phyloP scores from a whole-genome alignment of 2,888 invertebrate genomes.

The Caenorhabditis afra region DNA sequence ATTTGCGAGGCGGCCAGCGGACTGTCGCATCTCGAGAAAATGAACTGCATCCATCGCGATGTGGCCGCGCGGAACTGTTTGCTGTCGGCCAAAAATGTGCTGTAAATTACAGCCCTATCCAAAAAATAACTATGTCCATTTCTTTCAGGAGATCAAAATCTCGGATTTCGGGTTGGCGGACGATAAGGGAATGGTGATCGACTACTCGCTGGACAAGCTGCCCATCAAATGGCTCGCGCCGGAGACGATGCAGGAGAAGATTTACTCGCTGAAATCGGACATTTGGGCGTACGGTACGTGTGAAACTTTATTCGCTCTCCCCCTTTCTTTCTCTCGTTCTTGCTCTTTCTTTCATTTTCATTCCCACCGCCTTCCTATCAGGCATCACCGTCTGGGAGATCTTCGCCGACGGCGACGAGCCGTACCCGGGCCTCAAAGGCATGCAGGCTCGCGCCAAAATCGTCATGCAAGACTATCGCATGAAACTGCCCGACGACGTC shows the following conservation, averaged over 20 bases:
- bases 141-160: conserved; percentile 77
- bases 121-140: no score
- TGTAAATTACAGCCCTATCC: not conserved
- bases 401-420: conserved; percentile 73
- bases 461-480: conserved; percentile 73
- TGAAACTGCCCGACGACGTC: conserved; percentile 72
- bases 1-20: conserved; percentile 85
- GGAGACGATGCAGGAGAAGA: conserved; percentile 73
- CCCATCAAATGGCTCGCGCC: conserved; percentile 78
- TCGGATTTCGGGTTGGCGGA: conserved; percentile 80
- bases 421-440: conserved; percentile 72
- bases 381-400: conserved; percentile 73
- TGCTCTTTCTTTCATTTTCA: not conserved
- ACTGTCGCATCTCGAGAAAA: conserved; percentile 88
- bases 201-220: conserved; percentile 73
- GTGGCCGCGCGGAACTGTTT: conserved; percentile 90
- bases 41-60: conserved; percentile 90
- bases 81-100: conserved; percentile 63
- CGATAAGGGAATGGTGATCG: conserved; percentile 64
- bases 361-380: no score
- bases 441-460: conserved; percentile 75
- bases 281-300: conserved; percentile 66
- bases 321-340: no score
- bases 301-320: no score
- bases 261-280: conserved; percentile 73